A percentile compares a stretch with the other conserved stretches of the same genome.
Evolutionary conservation across 2,113 vertebrate species (phyloP).

Genomic region (Morone chrysops): DNA sequence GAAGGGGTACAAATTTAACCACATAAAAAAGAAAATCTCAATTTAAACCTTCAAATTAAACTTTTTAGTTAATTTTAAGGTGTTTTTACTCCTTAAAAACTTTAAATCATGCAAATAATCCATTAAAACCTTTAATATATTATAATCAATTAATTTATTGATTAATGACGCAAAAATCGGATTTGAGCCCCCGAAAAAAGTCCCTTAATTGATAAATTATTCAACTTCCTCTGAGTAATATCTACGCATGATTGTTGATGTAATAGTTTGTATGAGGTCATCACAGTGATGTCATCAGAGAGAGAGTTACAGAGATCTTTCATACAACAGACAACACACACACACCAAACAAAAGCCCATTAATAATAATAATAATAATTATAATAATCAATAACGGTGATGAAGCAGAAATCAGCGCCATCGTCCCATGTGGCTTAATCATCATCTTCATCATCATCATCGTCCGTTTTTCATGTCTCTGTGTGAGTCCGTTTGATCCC

Average conservation of each 20-base stretch:
- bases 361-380: conserved; percentile 44
- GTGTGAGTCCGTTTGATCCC: conserved; percentile 31
- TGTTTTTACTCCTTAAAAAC: background rate
- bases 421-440: conserved; percentile 36
- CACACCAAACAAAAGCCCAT: conserved; percentile 24
- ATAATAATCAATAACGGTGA: conserved; percentile 36
- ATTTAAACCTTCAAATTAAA: too few species aligned
- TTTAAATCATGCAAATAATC: background rate
- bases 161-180: background rate
- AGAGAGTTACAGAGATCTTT: conserved; percentile 13
- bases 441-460: conserved; percentile 15
- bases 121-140: background rate
- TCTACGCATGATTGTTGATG: conserved; percentile 1
- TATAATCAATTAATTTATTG: background rate
- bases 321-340: conserved; percentile 23
- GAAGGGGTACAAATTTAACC: background rate
- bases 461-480: conserved; percentile 33
- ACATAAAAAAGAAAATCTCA: too few species aligned
- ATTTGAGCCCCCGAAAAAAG: background rate
- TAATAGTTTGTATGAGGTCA: conserved; percentile 59
- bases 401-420: conserved; percentile 48
- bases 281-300: conserved; percentile 74
- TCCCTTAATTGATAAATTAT: background rate
- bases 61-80: background rate
- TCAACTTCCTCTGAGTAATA: background rate